Evolutionary conservation across 2,888 invertebrate genomes (phyloP).

Genomic region (Drosophila formosana): DNA sequence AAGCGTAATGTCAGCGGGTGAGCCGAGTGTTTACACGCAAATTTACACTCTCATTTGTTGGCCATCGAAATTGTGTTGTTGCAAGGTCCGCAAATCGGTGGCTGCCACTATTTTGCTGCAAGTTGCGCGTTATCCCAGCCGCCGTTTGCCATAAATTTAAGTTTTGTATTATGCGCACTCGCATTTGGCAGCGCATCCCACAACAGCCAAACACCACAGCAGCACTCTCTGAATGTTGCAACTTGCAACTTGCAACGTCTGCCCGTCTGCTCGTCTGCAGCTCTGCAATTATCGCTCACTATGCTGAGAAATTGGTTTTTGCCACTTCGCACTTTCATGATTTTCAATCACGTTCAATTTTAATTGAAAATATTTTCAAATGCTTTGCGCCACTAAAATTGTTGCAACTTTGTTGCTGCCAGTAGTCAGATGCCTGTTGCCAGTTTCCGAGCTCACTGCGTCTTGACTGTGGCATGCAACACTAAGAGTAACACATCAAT

Average conservation of each 20-base stretch:
- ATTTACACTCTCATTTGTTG: constrained; percentile 85
- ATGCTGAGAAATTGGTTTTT: constrained; percentile 80
- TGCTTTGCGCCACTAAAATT: constrained; percentile 22
- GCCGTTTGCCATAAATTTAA: constrained; percentile 75
- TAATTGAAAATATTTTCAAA: constrained; percentile 78
- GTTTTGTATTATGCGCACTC: constrained; percentile 77
- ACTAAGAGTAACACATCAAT: too few species aligned
- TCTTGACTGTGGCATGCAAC: too few species aligned
- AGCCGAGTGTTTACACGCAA: constrained; percentile 85
- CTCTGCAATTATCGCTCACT: constrained; percentile 79
- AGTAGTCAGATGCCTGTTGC: not conserved
- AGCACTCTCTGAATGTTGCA: constrained; percentile 1
- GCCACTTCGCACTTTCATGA: constrained; percentile 80
- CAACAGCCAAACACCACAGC: constrained; percentile 56
- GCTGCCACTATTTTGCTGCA: constrained; percentile 50
- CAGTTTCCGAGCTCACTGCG: not conserved
- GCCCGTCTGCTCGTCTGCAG: not conserved
- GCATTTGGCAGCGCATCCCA: constrained; percentile 80
- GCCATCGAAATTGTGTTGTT: constrained; percentile 72
- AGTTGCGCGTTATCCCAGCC: constrained; percentile 58
- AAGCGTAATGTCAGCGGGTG: constrained; percentile 83
- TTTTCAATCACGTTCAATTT: constrained; percentile 81
- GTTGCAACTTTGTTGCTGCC: constrained; percentile 32
- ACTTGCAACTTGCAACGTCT: constrained; percentile 6
- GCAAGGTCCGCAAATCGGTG: constrained; percentile 58